phyloP scores from a whole-genome alignment of 2,113 vertebrate species.

The human (Homo sapiens) region GRCh38 chr7:142144001-142144500 shows the following conservation, averaged over 20 bases:
- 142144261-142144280: not conserved
- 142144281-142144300: not conserved
- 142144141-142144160: conserved; percentile 17
- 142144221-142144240: not conserved
- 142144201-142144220: not conserved
- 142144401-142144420: conserved; percentile 1
- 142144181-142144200: not conserved
- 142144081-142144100: not conserved
- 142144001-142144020: not conserved
- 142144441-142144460: not conserved
- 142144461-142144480: not conserved
- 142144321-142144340: too few species aligned
- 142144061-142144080: not conserved
- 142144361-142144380: not conserved
- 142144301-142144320: too few species aligned
- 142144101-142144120: not conserved
- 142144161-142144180: not conserved
- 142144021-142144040: not conserved
- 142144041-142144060: not conserved
- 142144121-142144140: not conserved
- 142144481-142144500: not conserved
- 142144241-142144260: not conserved
- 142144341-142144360: too few species aligned
- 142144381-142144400: not conserved
- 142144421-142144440: not conserved